These are phyloP conservation scores for Torymus aiolomorphi DNA, from an alignment of 2,888 invertebrate species.

Conservation along the genomic window DNA sequence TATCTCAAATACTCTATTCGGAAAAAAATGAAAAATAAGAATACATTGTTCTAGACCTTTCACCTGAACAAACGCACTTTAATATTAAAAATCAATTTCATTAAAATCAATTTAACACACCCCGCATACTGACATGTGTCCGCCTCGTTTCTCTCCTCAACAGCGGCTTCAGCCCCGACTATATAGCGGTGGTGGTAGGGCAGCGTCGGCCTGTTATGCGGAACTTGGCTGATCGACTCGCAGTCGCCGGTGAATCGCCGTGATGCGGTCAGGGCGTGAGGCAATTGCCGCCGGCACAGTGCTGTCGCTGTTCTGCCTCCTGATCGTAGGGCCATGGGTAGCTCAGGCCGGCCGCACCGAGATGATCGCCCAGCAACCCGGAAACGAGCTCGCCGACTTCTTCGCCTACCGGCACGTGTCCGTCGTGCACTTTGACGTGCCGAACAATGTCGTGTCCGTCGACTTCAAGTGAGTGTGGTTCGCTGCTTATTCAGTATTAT, in stretches of 20 bases:
- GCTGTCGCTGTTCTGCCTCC: not conserved
- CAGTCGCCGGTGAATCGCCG: conserved; percentile 11
- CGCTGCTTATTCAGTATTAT: too few species aligned
- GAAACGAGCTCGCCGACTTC: conserved; percentile 77
- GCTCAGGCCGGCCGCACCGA: conserved; percentile 51
- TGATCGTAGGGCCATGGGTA: not conserved
- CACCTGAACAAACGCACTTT: too few species aligned
- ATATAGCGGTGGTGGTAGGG: too few species aligned
- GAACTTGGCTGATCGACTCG: not conserved
- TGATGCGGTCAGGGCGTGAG: not conserved
- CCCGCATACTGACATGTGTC: too few species aligned
- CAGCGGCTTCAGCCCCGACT: too few species aligned
- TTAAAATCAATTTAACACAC: too few species aligned
- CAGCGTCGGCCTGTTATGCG: conserved; percentile 25
- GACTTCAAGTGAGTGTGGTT: conserved; percentile 72
- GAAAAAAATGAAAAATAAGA: too few species aligned
- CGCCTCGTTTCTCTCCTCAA: too few species aligned
- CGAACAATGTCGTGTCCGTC: conserved; percentile 76
- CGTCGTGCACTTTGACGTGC: conserved; percentile 79
- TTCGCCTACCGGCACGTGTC: conserved; percentile 79
- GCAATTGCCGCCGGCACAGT: conserved; percentile 14
- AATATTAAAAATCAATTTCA: too few species aligned
- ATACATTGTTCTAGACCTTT: too few species aligned
- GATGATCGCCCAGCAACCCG: conserved; percentile 74
- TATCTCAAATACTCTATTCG: too few species aligned